Conservation (phyloP, 2,888 invertebrate species). For the Caenorhabditis sinica region DNA sequence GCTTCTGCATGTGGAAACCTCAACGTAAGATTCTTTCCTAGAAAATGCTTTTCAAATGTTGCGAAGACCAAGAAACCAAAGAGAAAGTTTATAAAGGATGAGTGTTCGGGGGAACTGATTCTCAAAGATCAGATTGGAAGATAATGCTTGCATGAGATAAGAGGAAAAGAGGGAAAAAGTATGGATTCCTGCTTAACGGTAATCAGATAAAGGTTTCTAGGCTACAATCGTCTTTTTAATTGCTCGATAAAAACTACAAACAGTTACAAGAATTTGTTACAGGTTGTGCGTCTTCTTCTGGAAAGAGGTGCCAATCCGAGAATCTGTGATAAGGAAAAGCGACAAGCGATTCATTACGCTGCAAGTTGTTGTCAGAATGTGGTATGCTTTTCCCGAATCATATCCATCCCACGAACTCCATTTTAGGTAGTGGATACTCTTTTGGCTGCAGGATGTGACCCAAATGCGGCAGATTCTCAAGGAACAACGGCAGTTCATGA, state of each 20-base stretch:
- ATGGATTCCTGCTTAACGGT: neutral
- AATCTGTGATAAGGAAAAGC: slow-evolving; percentile 59
- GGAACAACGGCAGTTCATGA: slow-evolving; percentile 79
- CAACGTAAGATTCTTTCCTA: slow-evolving; percentile 3
- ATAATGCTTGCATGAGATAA: neutral
- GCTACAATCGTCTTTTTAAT: neutral
- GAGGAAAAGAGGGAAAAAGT: too few species aligned
- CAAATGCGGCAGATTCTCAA: slow-evolving; percentile 67
- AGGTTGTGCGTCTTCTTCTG: slow-evolving; percentile 65
- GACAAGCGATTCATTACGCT: slow-evolving; percentile 72
- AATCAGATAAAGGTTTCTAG: neutral
- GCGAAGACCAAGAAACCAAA: slow-evolving; percentile 11
- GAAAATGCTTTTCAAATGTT: neutral
- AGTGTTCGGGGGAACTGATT: neutral
- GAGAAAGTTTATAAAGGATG: neutral
- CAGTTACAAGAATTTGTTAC: neutral
- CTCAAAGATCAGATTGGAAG: neutral
- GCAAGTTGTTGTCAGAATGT: slow-evolving; percentile 72
- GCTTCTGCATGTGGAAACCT: slow-evolving; percentile 86
- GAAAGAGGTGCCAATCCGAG: slow-evolving; percentile 62
- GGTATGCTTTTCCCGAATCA: slow-evolving; percentile 21
- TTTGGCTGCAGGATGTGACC: slow-evolving; percentile 69
- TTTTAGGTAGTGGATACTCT: slow-evolving; percentile 71
- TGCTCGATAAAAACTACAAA: neutral
- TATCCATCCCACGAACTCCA: neutral